Evolutionary conservation across 2,888 invertebrate species (phyloP).

Genomic region (Lasiommata megera): DNA sequence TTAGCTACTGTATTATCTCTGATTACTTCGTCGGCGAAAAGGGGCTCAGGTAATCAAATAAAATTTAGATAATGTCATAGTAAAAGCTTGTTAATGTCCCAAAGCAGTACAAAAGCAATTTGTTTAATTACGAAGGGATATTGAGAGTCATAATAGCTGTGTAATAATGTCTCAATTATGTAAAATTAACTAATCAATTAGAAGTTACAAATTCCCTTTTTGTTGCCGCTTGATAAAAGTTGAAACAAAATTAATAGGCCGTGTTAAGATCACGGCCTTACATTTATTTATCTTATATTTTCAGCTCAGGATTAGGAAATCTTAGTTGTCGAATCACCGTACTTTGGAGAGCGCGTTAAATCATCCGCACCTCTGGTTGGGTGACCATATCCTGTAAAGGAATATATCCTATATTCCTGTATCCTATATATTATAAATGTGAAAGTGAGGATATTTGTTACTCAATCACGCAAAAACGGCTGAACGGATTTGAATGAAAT

Average conservation of each 20-base stretch:
- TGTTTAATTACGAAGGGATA: slow-evolving; percentile 7
- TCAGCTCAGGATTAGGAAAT: no score
- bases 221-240: neutral
- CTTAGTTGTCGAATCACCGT: no score
- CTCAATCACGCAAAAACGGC: no score
- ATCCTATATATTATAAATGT: no score
- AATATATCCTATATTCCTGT: no score
- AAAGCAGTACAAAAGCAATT: slow-evolving; percentile 2
- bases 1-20: neutral
- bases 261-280: neutral
- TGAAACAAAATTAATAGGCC: neutral
- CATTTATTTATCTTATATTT: no score
- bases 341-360: no score
- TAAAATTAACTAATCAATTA: slow-evolving; percentile 1
- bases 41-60: neutral
- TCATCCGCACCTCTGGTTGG: no score
- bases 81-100: neutral
- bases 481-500: no score
- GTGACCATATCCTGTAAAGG: no score
- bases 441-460: no score
- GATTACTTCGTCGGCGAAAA: neutral
- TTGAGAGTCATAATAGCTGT: neutral
- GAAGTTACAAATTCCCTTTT: neutral
- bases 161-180: neutral
- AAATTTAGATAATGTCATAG: slow-evolving; percentile 5